Evolutionary conservation across 2,113 vertebrate species (phyloP).

Genomic region (Vulpes vulpes): DNA sequence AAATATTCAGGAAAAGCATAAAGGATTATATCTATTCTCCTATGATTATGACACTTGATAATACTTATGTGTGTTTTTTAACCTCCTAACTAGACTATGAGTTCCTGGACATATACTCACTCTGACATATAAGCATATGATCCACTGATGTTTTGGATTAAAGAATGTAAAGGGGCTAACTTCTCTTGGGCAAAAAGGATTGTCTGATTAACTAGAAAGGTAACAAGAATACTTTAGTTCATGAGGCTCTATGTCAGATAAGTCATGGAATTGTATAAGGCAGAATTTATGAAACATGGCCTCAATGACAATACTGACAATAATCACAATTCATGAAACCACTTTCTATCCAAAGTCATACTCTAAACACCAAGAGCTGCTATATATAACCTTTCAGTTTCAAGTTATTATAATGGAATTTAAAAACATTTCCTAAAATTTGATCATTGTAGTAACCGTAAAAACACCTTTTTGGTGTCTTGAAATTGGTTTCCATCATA

Average conservation of each 20-base stretch:
- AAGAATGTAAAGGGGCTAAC: not conserved
- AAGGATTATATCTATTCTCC: not conserved
- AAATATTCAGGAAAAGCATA: constrained; percentile 22
- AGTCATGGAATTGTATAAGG: not conserved
- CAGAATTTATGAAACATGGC: not conserved
- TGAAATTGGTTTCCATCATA: not conserved
- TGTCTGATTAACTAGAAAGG: not conserved
- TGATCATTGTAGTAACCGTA: not conserved
- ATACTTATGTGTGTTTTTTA: not conserved
- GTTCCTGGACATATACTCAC: not conserved
- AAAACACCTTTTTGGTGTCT: not conserved
- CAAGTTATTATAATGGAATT: not conserved
- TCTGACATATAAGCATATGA: not conserved
- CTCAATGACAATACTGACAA: not conserved
- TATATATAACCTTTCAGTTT: not conserved
- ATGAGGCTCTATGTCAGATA: not conserved
- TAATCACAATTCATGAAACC: not conserved
- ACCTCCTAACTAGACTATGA: not conserved
- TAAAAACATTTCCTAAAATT: constrained; percentile 10
- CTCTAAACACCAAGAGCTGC: not conserved
- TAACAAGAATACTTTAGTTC: constrained; percentile 23
- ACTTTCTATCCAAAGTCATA: not conserved
- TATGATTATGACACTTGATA: not conserved
- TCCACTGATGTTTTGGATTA: not conserved
- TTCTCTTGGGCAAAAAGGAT: not conserved